phyloP scores from a whole-genome alignment of 2,888 invertebrate species.

The Lasioglossum vierecki region DNA sequence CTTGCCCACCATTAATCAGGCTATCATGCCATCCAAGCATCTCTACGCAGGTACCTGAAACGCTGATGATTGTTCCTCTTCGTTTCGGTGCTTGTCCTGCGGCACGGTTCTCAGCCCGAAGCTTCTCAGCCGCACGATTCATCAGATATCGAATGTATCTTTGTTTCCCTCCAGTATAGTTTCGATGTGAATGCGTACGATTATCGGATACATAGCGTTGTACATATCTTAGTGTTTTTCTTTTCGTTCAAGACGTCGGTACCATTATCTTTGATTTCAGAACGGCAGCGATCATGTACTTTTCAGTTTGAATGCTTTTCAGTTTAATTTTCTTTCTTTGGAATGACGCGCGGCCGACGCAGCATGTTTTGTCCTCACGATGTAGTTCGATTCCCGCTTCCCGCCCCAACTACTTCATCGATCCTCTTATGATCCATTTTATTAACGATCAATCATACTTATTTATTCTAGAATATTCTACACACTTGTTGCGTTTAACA shows the following conservation, averaged over 20 bases:
- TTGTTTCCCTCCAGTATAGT: background rate
- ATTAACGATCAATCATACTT: slow-evolving; percentile 9
- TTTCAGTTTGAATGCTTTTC: slow-evolving; percentile 76
- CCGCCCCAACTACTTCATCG: background rate
- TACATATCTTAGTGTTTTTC: slow-evolving; percentile 14
- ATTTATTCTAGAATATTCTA: background rate
- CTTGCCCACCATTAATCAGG: slow-evolving; percentile 84
- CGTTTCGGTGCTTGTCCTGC: background rate
- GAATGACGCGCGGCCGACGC: slow-evolving; percentile 69
- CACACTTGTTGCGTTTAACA: slow-evolving; percentile 23
- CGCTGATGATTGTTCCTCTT: background rate
- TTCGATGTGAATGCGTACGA: slow-evolving; percentile 26
- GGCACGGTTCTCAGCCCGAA: background rate
- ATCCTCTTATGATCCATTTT: background rate
- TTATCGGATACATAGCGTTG: slow-evolving; percentile 22
- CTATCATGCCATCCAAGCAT: slow-evolving; percentile 79
- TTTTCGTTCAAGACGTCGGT: background rate
- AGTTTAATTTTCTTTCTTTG: slow-evolving; percentile 44
- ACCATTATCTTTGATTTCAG: slow-evolving; percentile 44
- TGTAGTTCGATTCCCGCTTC: slow-evolving; percentile 41
- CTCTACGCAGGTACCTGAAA: slow-evolving; percentile 79
- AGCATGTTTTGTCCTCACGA: slow-evolving; percentile 65
- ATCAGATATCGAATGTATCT: background rate
- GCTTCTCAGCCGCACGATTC: slow-evolving; percentile 38
- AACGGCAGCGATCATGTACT: slow-evolving; percentile 78